Conservation (phyloP, 2,797 vertebrate genomes). For the Luscinia luscinia region DNA sequence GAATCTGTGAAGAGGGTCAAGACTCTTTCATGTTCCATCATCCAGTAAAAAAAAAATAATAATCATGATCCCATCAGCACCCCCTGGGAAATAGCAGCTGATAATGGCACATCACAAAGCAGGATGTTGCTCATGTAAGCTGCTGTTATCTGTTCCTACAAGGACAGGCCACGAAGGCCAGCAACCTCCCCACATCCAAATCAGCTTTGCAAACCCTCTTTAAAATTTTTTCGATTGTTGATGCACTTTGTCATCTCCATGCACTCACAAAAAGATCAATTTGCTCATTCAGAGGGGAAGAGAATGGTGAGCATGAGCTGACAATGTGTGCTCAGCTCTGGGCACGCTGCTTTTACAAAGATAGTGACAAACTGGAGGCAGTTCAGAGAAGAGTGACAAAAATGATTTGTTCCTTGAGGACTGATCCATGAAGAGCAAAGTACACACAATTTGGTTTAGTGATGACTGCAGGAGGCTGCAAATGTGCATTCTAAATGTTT, state of each 20-base stretch:
- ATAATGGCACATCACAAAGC: not conserved
- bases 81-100: constrained; percentile 18
- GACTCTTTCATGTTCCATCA: constrained; percentile 22
- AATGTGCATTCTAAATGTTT: not conserved
- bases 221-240: not conserved
- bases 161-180: not conserved
- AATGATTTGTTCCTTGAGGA: constrained; percentile 17
- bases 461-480: constrained; percentile 12
- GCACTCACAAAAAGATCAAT: not conserved
- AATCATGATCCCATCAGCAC: not conserved
- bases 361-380: constrained; percentile 26
- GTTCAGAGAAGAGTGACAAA: constrained; percentile 57
- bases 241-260: not conserved
- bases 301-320: not conserved
- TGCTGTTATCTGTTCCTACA: not conserved
- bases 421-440: constrained; percentile 28
- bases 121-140: not conserved
- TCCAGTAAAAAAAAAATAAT: not conserved
- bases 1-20: constrained; percentile 13
- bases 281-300: not conserved
- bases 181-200: constrained; percentile 1
- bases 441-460: not conserved
- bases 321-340: not conserved
- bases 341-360: not conserved
- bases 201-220: not conserved